These are phyloP conservation scores for Streptopelia turtur DNA, from an alignment of 2,797 vertebrate genomes.

Conservation along the genomic window DNA sequence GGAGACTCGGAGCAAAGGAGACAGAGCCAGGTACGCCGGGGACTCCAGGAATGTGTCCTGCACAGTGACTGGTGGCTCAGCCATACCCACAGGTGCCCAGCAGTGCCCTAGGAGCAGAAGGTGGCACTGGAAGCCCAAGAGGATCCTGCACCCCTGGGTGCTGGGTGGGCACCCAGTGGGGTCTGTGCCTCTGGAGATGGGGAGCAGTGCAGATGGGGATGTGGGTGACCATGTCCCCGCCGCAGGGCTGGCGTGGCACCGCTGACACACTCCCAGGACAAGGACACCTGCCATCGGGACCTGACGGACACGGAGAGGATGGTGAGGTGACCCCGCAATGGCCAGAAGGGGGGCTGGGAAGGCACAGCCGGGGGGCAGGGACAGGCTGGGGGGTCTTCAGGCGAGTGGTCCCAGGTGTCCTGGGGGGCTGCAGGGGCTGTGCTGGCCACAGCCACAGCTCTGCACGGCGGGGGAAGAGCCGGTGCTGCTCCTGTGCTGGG, in stretches of 20 bases:
- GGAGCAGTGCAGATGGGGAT: accelerated
- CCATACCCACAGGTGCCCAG: too few relatives aligned
- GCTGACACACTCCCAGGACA: constrained; percentile 35
- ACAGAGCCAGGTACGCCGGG: constrained; percentile 57
- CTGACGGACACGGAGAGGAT: neutral
- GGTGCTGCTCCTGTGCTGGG: accelerated
- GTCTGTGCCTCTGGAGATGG: accelerated
- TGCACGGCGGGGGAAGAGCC: neutral
- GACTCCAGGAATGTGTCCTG: accelerated
- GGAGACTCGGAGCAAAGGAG: constrained; percentile 51
- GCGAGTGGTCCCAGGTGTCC: constrained; percentile 63
- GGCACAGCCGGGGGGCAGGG: neutral
- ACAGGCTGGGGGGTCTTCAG: neutral
- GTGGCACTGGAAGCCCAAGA: neutral
- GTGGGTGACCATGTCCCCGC: accelerated
- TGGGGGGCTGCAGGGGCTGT: constrained; percentile 69
- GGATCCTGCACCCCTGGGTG: neutral
- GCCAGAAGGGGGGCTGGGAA: neutral
- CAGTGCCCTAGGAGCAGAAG: neutral
- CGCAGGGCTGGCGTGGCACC: constrained; percentile 67
- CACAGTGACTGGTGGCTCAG: accelerated
- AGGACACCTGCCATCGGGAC: neutral
- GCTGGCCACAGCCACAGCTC: neutral
- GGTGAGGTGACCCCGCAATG: neutral
- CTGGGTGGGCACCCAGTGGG: neutral